phyloP scores from a whole-genome alignment of 2,888 invertebrate genomes.

The Ophion obscuratus region DNA sequence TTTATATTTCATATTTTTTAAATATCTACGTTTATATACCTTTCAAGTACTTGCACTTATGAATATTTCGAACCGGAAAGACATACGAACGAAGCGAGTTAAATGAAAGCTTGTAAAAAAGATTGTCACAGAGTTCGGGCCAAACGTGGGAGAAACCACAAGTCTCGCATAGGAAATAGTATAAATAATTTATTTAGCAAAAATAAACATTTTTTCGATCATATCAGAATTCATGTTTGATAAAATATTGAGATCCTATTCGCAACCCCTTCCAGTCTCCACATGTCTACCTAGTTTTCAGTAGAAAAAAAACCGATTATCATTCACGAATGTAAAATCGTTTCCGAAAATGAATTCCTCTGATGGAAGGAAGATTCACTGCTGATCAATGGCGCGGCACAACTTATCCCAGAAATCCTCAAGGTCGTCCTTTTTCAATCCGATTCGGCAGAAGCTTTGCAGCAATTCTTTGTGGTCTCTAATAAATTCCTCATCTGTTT shows the following conservation, averaged over 20 bases:
- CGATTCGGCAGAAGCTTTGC: slow-evolving; percentile 68
- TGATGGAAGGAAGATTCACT: neutral
- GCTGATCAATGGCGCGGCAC: slow-evolving; percentile 66
- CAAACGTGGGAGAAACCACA: no score
- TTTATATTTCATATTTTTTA: no score
- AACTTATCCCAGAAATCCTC: slow-evolving; percentile 70
- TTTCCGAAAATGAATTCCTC: neutral
- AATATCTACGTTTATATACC: no score
- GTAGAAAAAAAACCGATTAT: neutral
- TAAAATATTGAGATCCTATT: neutral
- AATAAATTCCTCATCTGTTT: slow-evolving; percentile 70
- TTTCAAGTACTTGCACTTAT: no score
- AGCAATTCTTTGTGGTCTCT: slow-evolving; percentile 67
- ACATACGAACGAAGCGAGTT: no score
- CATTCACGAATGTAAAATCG: neutral
- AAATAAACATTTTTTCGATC: no score
- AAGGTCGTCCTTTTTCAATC: slow-evolving; percentile 63
- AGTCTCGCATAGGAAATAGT: no score
- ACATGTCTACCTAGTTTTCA: neutral
- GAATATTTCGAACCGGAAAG: no score
- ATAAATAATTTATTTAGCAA: no score
- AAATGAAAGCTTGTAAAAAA: no score
- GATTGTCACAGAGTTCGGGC: no score
- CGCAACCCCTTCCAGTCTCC: neutral
- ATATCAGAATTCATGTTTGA: no score